Conservation (phyloP, 2,113 vertebrate genomes). For the Nasalis larvatus region DNA sequence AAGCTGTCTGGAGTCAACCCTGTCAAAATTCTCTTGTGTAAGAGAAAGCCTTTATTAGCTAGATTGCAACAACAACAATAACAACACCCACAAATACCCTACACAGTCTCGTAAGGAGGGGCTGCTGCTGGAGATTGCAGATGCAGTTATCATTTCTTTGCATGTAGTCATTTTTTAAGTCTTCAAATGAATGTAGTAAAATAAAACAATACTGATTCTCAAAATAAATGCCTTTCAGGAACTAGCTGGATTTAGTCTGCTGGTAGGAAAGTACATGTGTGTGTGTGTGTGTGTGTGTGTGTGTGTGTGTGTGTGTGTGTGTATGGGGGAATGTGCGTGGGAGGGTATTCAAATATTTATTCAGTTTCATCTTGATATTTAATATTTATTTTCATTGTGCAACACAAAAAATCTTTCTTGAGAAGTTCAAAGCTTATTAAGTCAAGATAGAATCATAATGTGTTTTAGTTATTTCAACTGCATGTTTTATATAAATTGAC, state of each 20-base stretch:
- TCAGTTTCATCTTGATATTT: slow-evolving; percentile 65
- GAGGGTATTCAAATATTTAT: slow-evolving; percentile 27
- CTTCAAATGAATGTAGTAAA: slow-evolving; percentile 30
- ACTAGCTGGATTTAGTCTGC: background rate
- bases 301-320: background rate
- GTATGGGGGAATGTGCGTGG: no score
- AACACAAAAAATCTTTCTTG: slow-evolving; percentile 27
- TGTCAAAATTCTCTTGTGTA: slow-evolving; percentile 90
- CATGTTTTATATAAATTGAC: slow-evolving; percentile 56
- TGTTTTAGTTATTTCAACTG: slow-evolving; percentile 60
- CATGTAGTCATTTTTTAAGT: slow-evolving; percentile 40
- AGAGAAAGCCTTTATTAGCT: slow-evolving; percentile 89
- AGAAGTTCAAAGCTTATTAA: slow-evolving; percentile 45
- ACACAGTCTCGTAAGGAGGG: slow-evolving; percentile 78
- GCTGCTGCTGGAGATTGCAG: slow-evolving; percentile 75
- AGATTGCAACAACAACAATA: slow-evolving; percentile 85
- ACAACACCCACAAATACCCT: slow-evolving; percentile 68
- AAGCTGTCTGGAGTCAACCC: slow-evolving; percentile 91
- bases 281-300: background rate
- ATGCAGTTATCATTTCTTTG: slow-evolving; percentile 77
- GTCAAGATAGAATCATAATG: slow-evolving; percentile 17
- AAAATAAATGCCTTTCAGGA: slow-evolving; percentile 47
- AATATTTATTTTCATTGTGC: slow-evolving; percentile 56
- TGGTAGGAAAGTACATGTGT: background rate
- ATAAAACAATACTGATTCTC: slow-evolving; percentile 25